Base-by-base conservation (phyloP, 2,113 vertebrate genomes). In the Sialia sialis region DNA sequence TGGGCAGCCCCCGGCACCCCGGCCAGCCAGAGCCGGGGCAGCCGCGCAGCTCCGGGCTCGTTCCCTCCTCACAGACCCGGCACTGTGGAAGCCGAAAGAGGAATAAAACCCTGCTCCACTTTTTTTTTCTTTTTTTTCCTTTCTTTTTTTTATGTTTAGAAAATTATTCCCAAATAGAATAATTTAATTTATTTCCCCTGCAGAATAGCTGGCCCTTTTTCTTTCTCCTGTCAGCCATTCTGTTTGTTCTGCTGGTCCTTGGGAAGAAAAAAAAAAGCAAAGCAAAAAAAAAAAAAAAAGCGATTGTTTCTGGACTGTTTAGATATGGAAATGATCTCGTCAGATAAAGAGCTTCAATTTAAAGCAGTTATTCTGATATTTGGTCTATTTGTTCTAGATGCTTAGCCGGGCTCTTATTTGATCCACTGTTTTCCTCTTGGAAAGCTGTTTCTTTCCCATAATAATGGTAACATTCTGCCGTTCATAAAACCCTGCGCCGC, bases 241-340 rank as follows among this genome's bases (percentile, higher is more conserved):
- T 75, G n/a, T 92, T 94, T 90, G 82, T 56, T 87, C 52, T 68
- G 66, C 20, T 44, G 82, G 27, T 66, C 36, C 26, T 36, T 29
- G 18, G 36, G 54, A 49, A 56, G 30, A 16, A 32, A 32, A 16
- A 44, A 44, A 44, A 16, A 43, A 19, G 36, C 13, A 32, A 27
- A 16, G 11, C 44, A 19, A 41, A 20, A 32, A 32, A 13, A 38
- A 64, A 44, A 59, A 62, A 69, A 59, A 62, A 11, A 2, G 3
- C 19, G 7, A 81, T 84, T 89, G 73, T 89, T 91, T 70, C 60
- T 67, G 59, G 20, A 38, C 51, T 84, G 89, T 90, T 95, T 91
- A 84, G 80, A 78, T 89, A 92, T 69, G 87, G 84, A 96, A 96
- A 96, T 94, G 46, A 92, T 62, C 10, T 7, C 9, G 3, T 44